phyloP scores from a whole-genome alignment of 2,888 invertebrate species.

The Limnephilus rhombicus region DNA sequence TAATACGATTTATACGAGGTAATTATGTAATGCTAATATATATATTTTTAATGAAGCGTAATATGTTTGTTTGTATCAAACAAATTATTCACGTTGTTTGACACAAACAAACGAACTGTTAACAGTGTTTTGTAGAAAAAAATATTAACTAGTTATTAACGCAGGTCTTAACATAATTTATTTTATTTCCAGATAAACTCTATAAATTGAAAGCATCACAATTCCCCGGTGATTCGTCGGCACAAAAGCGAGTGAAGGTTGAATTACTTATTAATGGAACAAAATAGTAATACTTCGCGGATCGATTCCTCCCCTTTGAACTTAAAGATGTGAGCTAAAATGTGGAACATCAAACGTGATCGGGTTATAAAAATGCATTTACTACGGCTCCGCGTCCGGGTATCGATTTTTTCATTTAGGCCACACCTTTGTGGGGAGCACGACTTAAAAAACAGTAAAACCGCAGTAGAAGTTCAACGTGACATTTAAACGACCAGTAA shows the following conservation, averaged over 20 bases:
- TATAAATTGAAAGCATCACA: not conserved
- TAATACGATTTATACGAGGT: not conserved
- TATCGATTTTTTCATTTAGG: constrained; percentile 21
- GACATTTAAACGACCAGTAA: not conserved
- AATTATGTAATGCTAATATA: not conserved
- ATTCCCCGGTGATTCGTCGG: not conserved
- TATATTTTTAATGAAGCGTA: not conserved
- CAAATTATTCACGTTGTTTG: not conserved
- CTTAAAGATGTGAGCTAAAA: constrained; percentile 31
- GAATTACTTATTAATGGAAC: not conserved
- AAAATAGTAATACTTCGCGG: constrained; percentile 27
- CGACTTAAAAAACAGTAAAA: not conserved
- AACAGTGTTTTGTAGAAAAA: not conserved
- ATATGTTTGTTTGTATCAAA: too few species aligned
- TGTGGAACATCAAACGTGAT: constrained; percentile 27
- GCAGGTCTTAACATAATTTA: not conserved
- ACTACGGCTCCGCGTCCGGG: not conserved
- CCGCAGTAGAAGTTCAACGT: not conserved
- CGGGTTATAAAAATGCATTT: constrained; percentile 38
- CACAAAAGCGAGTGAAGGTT: not conserved
- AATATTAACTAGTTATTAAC: not conserved
- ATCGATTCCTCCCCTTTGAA: constrained; percentile 6
- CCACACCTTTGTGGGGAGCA: constrained; percentile 17
- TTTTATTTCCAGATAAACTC: constrained; percentile 12
- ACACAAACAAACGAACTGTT: not conserved